A percentile compares a stretch with the other conserved stretches of the same genome.
phyloP scores from a whole-genome alignment of 2,797 vertebrate genomes.

The Pangasius mekongensis region DNA sequence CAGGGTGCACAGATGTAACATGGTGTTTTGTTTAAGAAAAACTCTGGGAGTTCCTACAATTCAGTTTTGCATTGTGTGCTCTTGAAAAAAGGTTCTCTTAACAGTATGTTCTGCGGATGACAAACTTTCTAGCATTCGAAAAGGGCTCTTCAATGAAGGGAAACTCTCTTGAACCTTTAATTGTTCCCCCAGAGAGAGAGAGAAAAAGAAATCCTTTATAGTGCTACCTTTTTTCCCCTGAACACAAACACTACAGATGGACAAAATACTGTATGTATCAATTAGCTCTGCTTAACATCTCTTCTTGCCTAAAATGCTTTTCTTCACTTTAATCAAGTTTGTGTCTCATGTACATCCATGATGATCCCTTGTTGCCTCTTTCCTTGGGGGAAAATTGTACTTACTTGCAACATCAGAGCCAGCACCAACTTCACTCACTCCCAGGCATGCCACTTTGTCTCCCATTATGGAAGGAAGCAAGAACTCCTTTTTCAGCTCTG shows the following conservation, averaged over 20 bases:
- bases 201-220: too few relatives aligned
- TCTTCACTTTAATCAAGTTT: slow-evolving; percentile 22
- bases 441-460: slow-evolving; percentile 84
- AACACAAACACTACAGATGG: neutral
- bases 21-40: neutral
- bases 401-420: slow-evolving; percentile 88
- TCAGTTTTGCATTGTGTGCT: neutral
- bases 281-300: slow-evolving; percentile 18
- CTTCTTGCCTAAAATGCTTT: slow-evolving; percentile 29
- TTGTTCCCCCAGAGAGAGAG: neutral
- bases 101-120: neutral
- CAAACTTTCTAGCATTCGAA: neutral
- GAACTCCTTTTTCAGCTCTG: slow-evolving; percentile 82
- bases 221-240: neutral
- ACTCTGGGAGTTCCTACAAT: neutral
- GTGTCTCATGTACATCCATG: neutral
- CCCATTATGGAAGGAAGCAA: slow-evolving; percentile 80
- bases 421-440: slow-evolving; percentile 82
- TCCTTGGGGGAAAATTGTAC: slow-evolving; percentile 32
- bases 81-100: neutral
- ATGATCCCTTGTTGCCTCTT: slow-evolving; percentile 10
- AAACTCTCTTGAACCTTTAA: neutral
- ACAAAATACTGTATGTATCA: slow-evolving; percentile 7
- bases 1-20: neutral
- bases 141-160: neutral